Conservation (phyloP, 2,797 vertebrate species). For the Graptemys geographica region DNA sequence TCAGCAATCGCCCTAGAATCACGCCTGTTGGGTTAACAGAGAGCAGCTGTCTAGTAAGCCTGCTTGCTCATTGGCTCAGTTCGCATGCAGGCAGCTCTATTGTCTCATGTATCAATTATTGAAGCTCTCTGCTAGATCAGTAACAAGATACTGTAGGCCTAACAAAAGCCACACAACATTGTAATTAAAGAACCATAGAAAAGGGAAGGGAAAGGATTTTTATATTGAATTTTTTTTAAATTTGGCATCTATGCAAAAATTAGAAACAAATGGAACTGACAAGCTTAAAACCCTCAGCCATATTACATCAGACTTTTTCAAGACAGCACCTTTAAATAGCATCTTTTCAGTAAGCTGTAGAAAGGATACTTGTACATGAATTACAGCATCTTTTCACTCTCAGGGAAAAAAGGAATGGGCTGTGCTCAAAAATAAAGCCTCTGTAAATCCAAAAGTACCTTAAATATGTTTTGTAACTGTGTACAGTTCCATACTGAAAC, state of each 20-base stretch:
- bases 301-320: background rate
- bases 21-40: constrained; percentile 43
- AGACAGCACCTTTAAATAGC: background rate
- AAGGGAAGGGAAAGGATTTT: constrained; percentile 55
- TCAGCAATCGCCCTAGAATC: constrained; percentile 63
- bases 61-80: constrained; percentile 29
- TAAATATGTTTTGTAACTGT: background rate
- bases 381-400: background rate
- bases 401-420: background rate
- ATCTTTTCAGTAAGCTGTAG: background rate
- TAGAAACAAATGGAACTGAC: constrained; percentile 29
- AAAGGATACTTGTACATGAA: background rate
- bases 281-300: constrained; percentile 16
- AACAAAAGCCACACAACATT: constrained; percentile 67
- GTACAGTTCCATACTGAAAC: background rate
- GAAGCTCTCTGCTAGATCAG: constrained; percentile 71
- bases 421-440: background rate
- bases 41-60: constrained; percentile 56
- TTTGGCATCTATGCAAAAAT: constrained; percentile 25
- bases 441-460: background rate
- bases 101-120: constrained; percentile 79
- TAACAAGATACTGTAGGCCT: constrained; percentile 73
- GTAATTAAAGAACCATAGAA: constrained; percentile 62
- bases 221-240: constrained; percentile 45
- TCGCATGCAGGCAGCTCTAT: constrained; percentile 57